Conservation (phyloP, 2,797 vertebrate species). For the Anableps anableps region DNA sequence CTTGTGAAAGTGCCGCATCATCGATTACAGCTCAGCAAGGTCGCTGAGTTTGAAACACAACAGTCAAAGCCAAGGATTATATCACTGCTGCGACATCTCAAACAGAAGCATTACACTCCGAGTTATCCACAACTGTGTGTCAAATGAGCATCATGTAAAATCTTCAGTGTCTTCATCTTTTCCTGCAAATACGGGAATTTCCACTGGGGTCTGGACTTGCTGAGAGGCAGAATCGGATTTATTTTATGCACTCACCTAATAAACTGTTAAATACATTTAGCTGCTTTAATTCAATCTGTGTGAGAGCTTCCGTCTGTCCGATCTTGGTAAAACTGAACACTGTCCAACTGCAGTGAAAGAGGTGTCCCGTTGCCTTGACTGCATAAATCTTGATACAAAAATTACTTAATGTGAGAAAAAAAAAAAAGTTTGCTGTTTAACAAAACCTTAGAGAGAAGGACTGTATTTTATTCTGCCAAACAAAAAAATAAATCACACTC, state of each 20-base stretch:
- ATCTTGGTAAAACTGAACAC: constrained; percentile 54
- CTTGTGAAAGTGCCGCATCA: neutral
- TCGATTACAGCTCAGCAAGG: neutral
- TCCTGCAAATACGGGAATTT: constrained; percentile 27
- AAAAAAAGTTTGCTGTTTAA: constrained; percentile 8
- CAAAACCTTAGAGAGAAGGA: neutral
- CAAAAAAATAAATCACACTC: constrained; percentile 14
- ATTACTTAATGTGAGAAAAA: neutral
- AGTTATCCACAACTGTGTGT: constrained; percentile 20
- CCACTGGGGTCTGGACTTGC: constrained; percentile 22
- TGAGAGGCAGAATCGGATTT: constrained; percentile 66
- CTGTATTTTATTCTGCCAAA: constrained; percentile 7
- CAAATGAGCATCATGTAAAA: neutral
- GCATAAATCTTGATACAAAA: constrained; percentile 51
- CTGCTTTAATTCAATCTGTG: constrained; percentile 74
- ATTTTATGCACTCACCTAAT: constrained; percentile 67
- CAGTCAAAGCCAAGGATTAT: neutral
- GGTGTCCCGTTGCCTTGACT: constrained; percentile 58
- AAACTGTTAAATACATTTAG: constrained; percentile 73
- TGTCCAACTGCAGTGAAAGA: constrained; percentile 65
- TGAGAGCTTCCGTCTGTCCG: constrained; percentile 68
- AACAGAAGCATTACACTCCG: neutral
- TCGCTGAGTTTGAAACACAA: neutral
- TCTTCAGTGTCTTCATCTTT: constrained; percentile 30
- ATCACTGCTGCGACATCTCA: neutral